Conservation (phyloP, 2,797 vertebrate species). For the Sebastolobus altivelis region DNA sequence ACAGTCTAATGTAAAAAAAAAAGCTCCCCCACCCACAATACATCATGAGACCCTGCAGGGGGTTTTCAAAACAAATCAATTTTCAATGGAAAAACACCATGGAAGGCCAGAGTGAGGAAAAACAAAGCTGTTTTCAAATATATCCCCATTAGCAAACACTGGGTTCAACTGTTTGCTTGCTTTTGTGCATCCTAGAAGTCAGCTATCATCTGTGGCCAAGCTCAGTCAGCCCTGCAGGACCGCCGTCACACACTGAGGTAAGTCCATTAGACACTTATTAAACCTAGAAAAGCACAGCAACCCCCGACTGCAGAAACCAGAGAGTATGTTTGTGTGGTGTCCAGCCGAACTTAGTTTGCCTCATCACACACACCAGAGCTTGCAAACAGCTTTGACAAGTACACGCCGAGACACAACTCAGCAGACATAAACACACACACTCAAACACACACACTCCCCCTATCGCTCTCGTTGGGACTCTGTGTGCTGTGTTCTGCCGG, state of each 20-base stretch:
- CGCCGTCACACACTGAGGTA: slow-evolving; percentile 37
- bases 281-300: slow-evolving; percentile 42
- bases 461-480: slow-evolving; percentile 61
- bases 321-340: slow-evolving; percentile 38
- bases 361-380: slow-evolving; percentile 62
- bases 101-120: neutral
- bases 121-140: slow-evolving; percentile 15
- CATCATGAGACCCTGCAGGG: neutral
- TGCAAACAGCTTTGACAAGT: slow-evolving; percentile 68
- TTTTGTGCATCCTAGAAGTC: slow-evolving; percentile 28
- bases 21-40: neutral
- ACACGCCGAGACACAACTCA: slow-evolving; percentile 56
- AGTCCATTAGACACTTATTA: slow-evolving; percentile 62
- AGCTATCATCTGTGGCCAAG: slow-evolving; percentile 24
- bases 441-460: slow-evolving; percentile 12
- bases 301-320: slow-evolving; percentile 13
- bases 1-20: neutral
- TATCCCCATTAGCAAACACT: neutral
- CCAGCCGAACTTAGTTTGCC: slow-evolving; percentile 54
- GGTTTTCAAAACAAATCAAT: neutral
- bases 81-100: neutral
- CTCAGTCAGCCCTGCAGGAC: slow-evolving; percentile 28
- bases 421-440: slow-evolving; percentile 47
- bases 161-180: slow-evolving; percentile 15
- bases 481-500: slow-evolving; percentile 69